Percentiles rank a stretch among this genome's conserved stretches.
Conservation (phyloP, 2,113 vertebrate genomes). For the Podocnemis expansa region DNA sequence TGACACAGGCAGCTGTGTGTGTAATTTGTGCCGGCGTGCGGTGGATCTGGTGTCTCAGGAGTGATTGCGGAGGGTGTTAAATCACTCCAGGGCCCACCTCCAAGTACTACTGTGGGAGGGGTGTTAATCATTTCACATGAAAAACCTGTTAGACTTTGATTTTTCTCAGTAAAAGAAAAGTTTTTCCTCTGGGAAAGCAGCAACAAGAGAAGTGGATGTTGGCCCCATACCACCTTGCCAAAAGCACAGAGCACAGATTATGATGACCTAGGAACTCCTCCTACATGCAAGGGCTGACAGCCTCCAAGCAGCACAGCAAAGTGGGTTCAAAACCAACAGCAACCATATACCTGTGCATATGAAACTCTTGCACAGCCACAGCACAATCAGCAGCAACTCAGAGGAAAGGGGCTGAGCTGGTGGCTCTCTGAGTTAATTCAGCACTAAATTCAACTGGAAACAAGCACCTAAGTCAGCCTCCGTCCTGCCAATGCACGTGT, state of each 20-base stretch:
- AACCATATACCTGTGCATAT: too few relatives aligned
- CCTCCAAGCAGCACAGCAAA: not conserved
- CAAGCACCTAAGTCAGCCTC: not conserved
- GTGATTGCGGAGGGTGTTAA: fast-evolving
- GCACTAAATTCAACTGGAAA: not conserved
- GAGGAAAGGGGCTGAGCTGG: not conserved
- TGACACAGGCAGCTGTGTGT: not conserved
- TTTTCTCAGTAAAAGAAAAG: not conserved
- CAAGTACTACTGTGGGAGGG: not conserved
- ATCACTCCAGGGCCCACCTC: not conserved
- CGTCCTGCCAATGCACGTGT: not conserved
- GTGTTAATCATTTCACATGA: not conserved
- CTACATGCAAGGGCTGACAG: not conserved
- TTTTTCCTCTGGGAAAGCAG: fast-evolving
- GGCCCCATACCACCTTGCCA: not conserved
- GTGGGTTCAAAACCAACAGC: not conserved
- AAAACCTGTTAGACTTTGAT: fast-evolving
- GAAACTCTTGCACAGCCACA: not conserved
- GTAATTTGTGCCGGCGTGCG: not conserved
- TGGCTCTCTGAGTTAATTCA: not conserved
- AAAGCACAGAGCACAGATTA: not conserved
- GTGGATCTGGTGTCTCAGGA: not conserved
- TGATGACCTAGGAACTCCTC: not conserved
- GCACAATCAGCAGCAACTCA: not conserved
- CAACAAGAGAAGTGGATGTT: not conserved